These are phyloP conservation scores for Heliconius sara DNA, from an alignment of 2,888 invertebrate genomes.

Conservation along the genomic window DNA sequence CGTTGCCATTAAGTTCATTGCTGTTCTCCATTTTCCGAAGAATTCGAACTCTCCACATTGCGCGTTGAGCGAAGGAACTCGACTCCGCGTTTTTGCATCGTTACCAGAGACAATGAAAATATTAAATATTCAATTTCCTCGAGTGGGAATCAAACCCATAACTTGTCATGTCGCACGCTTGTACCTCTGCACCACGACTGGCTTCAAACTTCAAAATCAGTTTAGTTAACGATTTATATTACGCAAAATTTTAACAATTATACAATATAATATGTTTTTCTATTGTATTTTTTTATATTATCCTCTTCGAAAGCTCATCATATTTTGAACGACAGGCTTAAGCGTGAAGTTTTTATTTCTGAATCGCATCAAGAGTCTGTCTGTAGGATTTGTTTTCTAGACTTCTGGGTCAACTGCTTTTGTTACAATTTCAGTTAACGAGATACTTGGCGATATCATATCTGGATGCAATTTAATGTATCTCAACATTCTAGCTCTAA, in stretches of 20 bases:
- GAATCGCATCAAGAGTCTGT: conserved; percentile 27
- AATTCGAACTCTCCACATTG: too few species aligned
- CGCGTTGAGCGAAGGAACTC: too few species aligned
- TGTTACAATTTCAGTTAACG: conserved; percentile 45
- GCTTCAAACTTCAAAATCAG: background rate
- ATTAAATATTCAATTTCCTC: too few species aligned
- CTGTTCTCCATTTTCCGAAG: too few species aligned
- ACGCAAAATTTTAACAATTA: conserved; percentile 7
- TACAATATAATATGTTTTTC: background rate
- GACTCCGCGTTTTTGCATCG: too few species aligned
- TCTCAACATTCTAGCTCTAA: conserved; percentile 1
- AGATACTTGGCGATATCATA: conserved; percentile 42
- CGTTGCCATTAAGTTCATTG: too few species aligned
- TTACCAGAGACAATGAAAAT: too few species aligned
- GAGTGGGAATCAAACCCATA: too few species aligned
- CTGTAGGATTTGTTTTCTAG: conserved; percentile 45
- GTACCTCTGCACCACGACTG: too few species aligned
- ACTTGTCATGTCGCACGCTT: too few species aligned
- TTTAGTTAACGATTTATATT: conserved; percentile 13
- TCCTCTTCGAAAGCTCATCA: conserved; percentile 10
- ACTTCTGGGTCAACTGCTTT: conserved; percentile 47
- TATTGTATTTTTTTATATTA: background rate
- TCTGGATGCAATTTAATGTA: conserved; percentile 39
- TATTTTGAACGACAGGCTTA: conserved; percentile 10
- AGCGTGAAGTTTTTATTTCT: conserved; percentile 19